phyloP scores from a whole-genome alignment of 2,797 vertebrate genomes.

The Philypnodon macrostomus region DNA sequence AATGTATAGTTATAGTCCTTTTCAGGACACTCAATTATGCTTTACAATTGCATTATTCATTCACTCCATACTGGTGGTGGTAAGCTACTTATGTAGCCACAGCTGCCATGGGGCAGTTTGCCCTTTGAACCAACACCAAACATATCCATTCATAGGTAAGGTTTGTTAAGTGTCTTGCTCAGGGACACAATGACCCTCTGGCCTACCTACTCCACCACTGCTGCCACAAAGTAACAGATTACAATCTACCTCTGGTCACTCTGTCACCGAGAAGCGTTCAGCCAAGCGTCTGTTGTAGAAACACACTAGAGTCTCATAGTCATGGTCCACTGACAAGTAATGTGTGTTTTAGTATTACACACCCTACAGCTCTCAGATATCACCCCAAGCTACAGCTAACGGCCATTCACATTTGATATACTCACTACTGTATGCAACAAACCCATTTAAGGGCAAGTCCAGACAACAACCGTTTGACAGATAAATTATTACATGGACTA shows the following conservation, averaged over 20 bases:
- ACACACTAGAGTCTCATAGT: conserved; percentile 32
- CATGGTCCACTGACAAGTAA: conserved; percentile 47
- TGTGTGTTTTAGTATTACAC: conserved; percentile 37
- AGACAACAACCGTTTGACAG: neutral
- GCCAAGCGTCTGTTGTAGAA: conserved; percentile 45
- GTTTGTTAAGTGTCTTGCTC: too few relatives aligned
- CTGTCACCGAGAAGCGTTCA: conserved; percentile 25
- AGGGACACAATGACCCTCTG: too few relatives aligned
- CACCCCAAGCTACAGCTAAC: conserved; percentile 10
- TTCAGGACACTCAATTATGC: too few relatives aligned
- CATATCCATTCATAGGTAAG: too few relatives aligned
- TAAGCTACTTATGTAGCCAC: too few relatives aligned
- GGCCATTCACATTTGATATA: conserved; percentile 3
- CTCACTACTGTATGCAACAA: neutral
- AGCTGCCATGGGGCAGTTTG: too few relatives aligned
- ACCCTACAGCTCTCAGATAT: conserved; percentile 33
- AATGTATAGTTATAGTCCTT: too few relatives aligned
- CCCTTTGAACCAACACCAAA: too few relatives aligned
- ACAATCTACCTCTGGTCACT: conserved; percentile 24
- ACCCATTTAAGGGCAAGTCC: neutral
- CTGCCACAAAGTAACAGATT: too few relatives aligned
- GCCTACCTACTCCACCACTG: too few relatives aligned
- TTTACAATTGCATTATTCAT: too few relatives aligned
- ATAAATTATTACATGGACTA: conserved; percentile 2
- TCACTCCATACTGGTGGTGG: too few relatives aligned